Conservation (phyloP, 1,140 invertebrate genomes). For the Luehdorfia chinensis region DNA sequence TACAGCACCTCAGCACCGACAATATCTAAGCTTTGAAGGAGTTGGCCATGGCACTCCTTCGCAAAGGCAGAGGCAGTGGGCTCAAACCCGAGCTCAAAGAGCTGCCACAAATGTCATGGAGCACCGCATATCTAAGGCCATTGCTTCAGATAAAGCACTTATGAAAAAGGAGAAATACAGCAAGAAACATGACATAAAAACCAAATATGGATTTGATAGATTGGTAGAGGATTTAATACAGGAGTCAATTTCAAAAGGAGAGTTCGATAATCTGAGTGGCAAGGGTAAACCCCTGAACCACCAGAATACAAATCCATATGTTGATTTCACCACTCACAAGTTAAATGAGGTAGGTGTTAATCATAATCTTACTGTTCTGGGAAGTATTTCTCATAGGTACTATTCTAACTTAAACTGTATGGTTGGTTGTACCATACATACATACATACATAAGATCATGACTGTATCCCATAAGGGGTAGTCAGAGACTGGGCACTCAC, state of each 20-base stretch:
- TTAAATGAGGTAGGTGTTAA: slow-evolving; percentile 85
- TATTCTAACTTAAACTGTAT: background rate
- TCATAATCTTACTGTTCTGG: background rate
- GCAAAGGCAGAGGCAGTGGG: slow-evolving; percentile 87
- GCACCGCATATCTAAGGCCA: slow-evolving; percentile 83
- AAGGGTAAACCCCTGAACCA: slow-evolving; percentile 87
- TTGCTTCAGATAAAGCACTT: slow-evolving; percentile 82
- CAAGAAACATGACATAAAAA: slow-evolving; percentile 85
- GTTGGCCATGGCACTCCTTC: slow-evolving; percentile 86
- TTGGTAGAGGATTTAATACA: slow-evolving; percentile 94
- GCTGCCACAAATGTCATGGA: slow-evolving; percentile 87
- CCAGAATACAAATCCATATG: slow-evolving; percentile 86
- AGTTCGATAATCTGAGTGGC: slow-evolving; percentile 90
- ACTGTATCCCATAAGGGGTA: too few species aligned
- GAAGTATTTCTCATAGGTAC: too few species aligned
- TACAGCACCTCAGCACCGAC: slow-evolving; percentile 92
- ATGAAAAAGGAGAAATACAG: slow-evolving; percentile 80
- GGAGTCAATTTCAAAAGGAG: slow-evolving; percentile 91
- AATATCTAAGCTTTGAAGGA: slow-evolving; percentile 89
- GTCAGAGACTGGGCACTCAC: too few species aligned
- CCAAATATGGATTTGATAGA: slow-evolving; percentile 90
- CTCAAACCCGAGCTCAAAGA: slow-evolving; percentile 82
- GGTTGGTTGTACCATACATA: background rate
- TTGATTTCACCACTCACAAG: slow-evolving; percentile 93
- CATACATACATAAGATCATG: too few species aligned